Base-by-base conservation (phyloP, 2,113 vertebrate genomes). In the Pseudopodoces humilis region DNA sequence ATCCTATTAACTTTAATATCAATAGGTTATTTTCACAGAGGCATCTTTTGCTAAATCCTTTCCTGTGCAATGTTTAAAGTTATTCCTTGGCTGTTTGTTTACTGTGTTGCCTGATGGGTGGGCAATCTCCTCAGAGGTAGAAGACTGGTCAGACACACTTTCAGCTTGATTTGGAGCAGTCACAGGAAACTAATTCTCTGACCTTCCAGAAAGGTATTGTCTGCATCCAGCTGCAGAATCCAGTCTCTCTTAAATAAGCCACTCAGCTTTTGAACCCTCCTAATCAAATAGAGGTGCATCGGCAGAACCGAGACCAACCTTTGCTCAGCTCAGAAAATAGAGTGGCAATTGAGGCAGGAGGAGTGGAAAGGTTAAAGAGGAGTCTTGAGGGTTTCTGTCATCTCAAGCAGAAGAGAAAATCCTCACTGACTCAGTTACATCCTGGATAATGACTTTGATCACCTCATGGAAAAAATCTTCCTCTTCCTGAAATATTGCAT, bases 1-100 rank as follows among this genome's bases (percentile, higher is more conserved):
- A 97, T 96, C 90, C 79, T 95, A 93, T 92, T 93, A 96, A 74
- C 35, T 94, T 74, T 71, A 78, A 86, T 88, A 92, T 88, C 72
- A 93, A 78, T 83, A 93, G 71, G 75, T 80, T 93, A 83, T 93
- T 96, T 96, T 90, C 90, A 77, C 60, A 75, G 68, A 75, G 15
- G 18, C 6, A 5, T 88, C 31, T 90, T 83, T 67, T 74, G n/a
- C 71, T 91, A 92, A 96, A 93, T 86, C 83, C 62, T 59, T 88
- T 90, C n/a, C 35, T 3, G 2, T 21, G n/a, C 0, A 0, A 41
- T 63, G 44, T 74, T 87, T 83, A 63, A 93, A 92, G 59, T 52
- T 47, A 47, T 74, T 90, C 56, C 30, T 70, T 81, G 47, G 12
- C 39, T 88, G 43, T 81, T 91, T 88, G 59, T 59, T 81, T 50